A percentile compares a stretch with the other conserved stretches of the same genome.
These are phyloP conservation scores for Orius laevigatus DNA, from an alignment of 1,140 invertebrate genomes.

Conservation along the genomic window DNA sequence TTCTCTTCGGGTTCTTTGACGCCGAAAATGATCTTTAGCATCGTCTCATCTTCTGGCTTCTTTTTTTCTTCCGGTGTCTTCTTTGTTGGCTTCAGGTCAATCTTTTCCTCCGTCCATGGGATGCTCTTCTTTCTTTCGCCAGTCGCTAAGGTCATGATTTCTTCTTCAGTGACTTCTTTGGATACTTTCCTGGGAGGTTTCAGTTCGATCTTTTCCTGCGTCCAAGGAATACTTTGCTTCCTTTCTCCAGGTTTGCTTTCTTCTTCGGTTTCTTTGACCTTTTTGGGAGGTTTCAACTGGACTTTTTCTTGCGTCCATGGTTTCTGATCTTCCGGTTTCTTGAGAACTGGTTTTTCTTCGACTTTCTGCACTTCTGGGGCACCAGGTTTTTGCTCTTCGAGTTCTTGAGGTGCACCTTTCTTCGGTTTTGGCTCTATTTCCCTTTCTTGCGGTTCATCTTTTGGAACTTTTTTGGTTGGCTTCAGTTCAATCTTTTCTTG, in stretches of 20 bases:
- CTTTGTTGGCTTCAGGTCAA: constrained; percentile 27
- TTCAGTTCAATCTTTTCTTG: constrained; percentile 32
- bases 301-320: constrained; percentile 17
- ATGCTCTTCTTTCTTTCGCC: constrained; percentile 18
- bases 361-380: not conserved
- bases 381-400: constrained; percentile 24
- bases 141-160: constrained; percentile 16
- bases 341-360: not conserved
- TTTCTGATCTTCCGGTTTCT: not conserved
- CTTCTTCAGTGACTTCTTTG: constrained; percentile 20
- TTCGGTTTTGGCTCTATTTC: too few relatives aligned
- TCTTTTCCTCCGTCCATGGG: constrained; percentile 33
- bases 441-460: constrained; percentile 20
- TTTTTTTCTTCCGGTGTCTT: constrained; percentile 4
- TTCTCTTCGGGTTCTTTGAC: constrained; percentile 8
- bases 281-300: not conserved
- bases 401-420: too few relatives aligned
- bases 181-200: constrained; percentile 19
- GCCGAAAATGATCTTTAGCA: constrained; percentile 10
- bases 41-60: not conserved
- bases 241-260: constrained; percentile 5
- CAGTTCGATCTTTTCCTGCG: constrained; percentile 24
- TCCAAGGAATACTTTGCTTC: constrained; percentile 14
- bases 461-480: constrained; percentile 25
- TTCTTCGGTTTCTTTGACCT: not conserved